Base-by-base conservation (phyloP, 2,888 invertebrate genomes). In the Caenorhabditis sp. region DNA sequence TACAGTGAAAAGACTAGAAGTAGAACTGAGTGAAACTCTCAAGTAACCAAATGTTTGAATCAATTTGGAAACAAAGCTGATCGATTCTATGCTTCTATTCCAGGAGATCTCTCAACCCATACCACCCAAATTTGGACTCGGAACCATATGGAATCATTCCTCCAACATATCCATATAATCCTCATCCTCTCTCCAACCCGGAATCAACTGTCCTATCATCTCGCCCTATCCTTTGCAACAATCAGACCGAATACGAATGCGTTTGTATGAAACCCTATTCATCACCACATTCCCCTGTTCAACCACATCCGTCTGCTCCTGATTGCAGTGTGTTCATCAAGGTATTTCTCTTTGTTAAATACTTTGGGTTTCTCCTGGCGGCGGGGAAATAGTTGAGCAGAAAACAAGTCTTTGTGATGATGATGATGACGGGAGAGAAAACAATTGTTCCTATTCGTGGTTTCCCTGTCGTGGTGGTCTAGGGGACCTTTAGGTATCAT, bases 231-330 rank as follows among this genome's bases (percentile, higher is more conserved):
- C 63, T 91, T 8, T 92, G 92, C 85, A 92, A 92, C 85, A 85
- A 87, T 24, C 89, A 85, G 19, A 90, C 89, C 47, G 87, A 88
- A 31, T 86, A 87, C 81, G 88, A 89, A 51, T 92, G 92, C 80
- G 85, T 92, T 47, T 92, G 92, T 66, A 84, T 76, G 73, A 41
- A 47, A 26, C 86, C 82, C 41, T 82, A 47, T 68, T 41, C 73
- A n/a, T 82, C 82, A 2, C 58, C 70, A n/a, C 72, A 66, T 51
- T 66, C 76, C 0, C 64, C 63, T 12, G 16, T 14, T 22, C 51
- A 35, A 16, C 14, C 56, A 22, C 7, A 35, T 7, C 56, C 69
- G n/a, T 19, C 63, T n/a, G 69, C 84, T 86, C 61, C 88, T 69
- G 69, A 79, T 59, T 59, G 90, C 83, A 80, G 80, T 72, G 72